Base-by-base conservation (phyloP, 2,797 vertebrate species). In the Scarus forsteni region DNA sequence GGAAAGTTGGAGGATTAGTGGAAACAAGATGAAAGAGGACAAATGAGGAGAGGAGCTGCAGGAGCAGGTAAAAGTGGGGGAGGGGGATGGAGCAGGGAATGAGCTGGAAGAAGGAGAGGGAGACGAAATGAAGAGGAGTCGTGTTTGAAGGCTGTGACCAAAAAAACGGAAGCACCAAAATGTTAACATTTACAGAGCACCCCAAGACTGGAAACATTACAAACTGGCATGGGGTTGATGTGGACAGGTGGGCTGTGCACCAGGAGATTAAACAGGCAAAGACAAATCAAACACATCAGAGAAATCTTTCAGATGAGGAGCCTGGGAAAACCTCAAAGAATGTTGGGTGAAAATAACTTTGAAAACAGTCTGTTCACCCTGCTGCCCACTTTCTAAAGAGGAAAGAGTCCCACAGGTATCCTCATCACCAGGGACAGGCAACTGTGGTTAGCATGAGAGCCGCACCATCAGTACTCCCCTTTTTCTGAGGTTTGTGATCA, bases 11-110 rank as follows among this genome's bases (percentile, higher is more conserved):
- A 44, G 66, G 57, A 60, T 56, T 43, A 55, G 55, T 12, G 38
- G 66, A 10, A 60, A 54, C 43, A 44, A 46, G 39, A 57, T 19
- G 51, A 66, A 46, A 54, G 50, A 7, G 39, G 9, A 55, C 8
- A 55, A 51, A 63, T n/a, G 16, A 60, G 44, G 40, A 52, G 40
- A 68, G 46, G 16, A 49, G 45, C 34, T 7, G 14, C 10, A 4
- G 13, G 43, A 58, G 35, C 39, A 40, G 19, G 43, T 40, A 6
- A 50, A 36, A 27, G 8, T 34, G 45, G 12, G 53, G n/a, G 52
- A 44, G 42, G 49, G 9, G 35, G 35, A 48, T 6, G 38, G 35
- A 49, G 19, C 13, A 43, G 40, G 42, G 11, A 6, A 11, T 27
- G 50, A 44, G 53, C 43, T 44, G 40, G 11, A 7, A 39, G 38